Conservation (phyloP, 92 coral and sea anemone genomes). For the Epizoanthus rinbou region DNA sequence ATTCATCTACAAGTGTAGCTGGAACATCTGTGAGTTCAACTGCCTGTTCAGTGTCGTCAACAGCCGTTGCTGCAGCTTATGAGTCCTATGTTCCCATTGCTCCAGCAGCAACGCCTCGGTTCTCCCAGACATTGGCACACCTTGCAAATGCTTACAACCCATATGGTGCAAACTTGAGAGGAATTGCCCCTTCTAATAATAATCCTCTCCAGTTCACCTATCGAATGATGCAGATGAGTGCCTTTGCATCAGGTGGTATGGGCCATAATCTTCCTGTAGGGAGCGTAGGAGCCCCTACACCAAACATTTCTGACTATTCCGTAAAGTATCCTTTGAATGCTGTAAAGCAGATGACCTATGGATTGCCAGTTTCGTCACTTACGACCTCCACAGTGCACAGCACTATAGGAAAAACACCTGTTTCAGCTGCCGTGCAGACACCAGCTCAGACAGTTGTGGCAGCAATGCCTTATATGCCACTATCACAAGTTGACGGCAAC, state of each 20-base stretch:
- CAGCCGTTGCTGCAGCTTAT: constrained; percentile 98
- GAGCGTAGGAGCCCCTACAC: constrained; percentile 31
- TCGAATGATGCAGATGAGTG: constrained; percentile 84
- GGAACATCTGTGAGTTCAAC: constrained; percentile 68
- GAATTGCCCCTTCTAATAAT: constrained; percentile 60
- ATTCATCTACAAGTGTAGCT: constrained; percentile 49
- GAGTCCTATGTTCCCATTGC: constrained; percentile 97
- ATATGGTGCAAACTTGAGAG: constrained; percentile 63
- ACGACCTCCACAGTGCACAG: constrained; percentile 31
- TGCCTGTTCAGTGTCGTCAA: constrained; percentile 50
- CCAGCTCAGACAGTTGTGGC: constrained; percentile 59
- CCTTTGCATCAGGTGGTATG: constrained; percentile 62
- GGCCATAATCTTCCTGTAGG: constrained; percentile 46
- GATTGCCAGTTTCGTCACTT: constrained; percentile 36
- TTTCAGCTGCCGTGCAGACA: constrained; percentile 40
- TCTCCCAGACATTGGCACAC: constrained; percentile 92
- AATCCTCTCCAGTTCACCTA: constrained; percentile 76
- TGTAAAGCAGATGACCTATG: constrained; percentile 52
- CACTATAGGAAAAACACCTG: constrained; percentile 40
- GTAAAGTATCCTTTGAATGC: constrained; percentile 64
- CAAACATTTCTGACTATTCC: constrained; percentile 53
- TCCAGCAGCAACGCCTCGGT: constrained; percentile 79
- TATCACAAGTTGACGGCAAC: constrained; percentile 49
- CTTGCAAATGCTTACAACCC: constrained; percentile 94
- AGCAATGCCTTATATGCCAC: constrained; percentile 58